A percentile compares a stretch with the other conserved stretches of the same genome.
Conservation (phyloP, 2,113 vertebrate species). For the Phrynosoma blainvillii region DNA sequence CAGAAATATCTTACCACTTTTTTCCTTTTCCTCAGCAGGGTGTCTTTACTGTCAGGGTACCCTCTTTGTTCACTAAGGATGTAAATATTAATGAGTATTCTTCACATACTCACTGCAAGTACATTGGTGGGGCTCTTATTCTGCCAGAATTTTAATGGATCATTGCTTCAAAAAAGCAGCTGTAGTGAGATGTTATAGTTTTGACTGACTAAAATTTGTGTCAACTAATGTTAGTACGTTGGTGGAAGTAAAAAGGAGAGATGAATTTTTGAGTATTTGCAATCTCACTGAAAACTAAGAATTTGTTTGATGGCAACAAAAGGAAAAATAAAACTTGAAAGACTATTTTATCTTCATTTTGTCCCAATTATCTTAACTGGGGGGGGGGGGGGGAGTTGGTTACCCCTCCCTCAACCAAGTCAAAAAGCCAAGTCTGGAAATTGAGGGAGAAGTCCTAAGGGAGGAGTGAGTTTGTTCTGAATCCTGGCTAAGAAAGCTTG, state of each 20-base stretch:
- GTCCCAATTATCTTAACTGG: not conserved
- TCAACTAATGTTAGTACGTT: no score
- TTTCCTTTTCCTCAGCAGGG: no score
- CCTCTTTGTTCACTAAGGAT: no score
- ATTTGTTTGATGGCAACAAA: not conserved
- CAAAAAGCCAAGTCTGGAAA: not conserved
- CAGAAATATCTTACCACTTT: no score
- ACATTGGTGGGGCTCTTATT: no score
- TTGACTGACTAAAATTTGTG: not conserved
- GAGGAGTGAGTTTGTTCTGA: not conserved
- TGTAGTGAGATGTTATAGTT: not conserved
- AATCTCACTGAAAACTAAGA: not conserved
- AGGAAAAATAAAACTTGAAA: not conserved
- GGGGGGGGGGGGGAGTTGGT: not conserved
- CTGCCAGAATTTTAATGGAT: no score
- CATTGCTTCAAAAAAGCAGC: not conserved
- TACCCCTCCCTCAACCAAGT: no score
- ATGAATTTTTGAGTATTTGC: not conserved
- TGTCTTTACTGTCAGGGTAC: no score
- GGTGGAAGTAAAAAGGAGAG: not conserved
- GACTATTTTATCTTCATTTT: not conserved
- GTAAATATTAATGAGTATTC: no score
- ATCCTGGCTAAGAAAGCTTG: not conserved
- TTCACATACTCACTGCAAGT: no score
- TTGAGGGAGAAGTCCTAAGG: not conserved